A percentile compares a stretch with the other conserved stretches of the same genome.
phyloP scores from a whole-genome alignment of 2,888 invertebrate species.

The Julus scanicus region DNA sequence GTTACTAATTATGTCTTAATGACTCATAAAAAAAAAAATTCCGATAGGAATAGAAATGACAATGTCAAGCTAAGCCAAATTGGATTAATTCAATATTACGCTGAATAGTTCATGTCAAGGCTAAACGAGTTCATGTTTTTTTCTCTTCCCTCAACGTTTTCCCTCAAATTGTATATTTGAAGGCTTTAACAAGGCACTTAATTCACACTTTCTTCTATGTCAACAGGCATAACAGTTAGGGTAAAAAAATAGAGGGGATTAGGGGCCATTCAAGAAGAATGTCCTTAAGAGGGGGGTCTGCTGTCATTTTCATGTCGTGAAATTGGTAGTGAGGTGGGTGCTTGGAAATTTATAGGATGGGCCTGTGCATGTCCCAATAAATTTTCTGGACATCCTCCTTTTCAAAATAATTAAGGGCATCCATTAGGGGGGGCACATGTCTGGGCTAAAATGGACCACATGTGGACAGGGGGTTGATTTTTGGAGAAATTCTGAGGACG shows the following conservation, averaged over 20 bases:
- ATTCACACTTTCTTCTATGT: not conserved
- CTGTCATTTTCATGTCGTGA: no score
- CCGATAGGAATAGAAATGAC: not conserved
- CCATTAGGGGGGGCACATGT: no score
- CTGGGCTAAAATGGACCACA: no score
- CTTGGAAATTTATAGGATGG: no score
- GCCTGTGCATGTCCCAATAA: no score
- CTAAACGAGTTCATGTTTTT: not conserved
- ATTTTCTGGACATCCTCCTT: no score
- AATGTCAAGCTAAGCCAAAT: not conserved
- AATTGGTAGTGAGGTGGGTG: not conserved
- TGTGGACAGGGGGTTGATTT: no score
- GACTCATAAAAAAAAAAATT: not conserved
- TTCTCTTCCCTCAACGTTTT: not conserved
- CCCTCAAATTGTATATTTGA: not conserved
- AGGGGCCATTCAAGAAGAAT: no score
- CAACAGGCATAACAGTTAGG: not conserved
- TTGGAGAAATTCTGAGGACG: no score
- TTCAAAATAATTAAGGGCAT: no score
- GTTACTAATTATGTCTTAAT: not conserved
- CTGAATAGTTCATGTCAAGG: not conserved
- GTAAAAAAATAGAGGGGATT: no score
- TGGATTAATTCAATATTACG: not conserved
- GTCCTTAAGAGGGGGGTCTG: no score
- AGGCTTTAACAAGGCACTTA: not conserved